These are phyloP conservation scores for Phoxinus dragarum DNA, from an alignment of 2,797 vertebrate species.

Conservation along the genomic window DNA sequence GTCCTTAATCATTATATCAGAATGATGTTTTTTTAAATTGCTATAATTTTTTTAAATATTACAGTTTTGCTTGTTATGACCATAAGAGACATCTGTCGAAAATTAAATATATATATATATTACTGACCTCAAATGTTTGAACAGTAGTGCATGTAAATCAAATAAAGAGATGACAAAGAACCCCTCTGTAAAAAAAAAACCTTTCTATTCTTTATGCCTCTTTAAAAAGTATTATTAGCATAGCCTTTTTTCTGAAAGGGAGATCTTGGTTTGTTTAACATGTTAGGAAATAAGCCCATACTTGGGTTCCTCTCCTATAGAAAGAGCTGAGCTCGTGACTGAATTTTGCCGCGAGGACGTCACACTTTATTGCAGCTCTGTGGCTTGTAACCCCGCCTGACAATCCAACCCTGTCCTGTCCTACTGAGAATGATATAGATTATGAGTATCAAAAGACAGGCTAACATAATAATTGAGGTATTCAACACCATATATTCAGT, in stretches of 20 bases:
- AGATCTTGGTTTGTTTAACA: conserved; percentile 10
- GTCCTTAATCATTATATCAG: neutral
- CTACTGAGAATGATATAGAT: neutral
- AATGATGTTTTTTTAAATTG: neutral
- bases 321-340: conserved; percentile 10
- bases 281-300: neutral
- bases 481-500: neutral
- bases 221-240: neutral
- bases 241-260: conserved; percentile 3
- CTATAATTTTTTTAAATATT: too few species aligned
- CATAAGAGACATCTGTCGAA: too few species aligned
- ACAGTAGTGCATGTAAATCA: neutral
- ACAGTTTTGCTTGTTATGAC: too few species aligned
- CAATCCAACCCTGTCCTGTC: neutral
- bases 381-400: neutral
- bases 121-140: neutral
- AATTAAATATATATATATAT: neutral
- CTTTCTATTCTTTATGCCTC: neutral
- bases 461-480: conserved; percentile 5
- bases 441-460: neutral
- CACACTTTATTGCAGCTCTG: conserved; percentile 19
- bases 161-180: neutral
- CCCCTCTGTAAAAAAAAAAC: neutral
- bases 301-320: conserved; percentile 2
- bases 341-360: neutral